phyloP scores from a whole-genome alignment of 23 tunicate genomes.

The Aplidium turbinatum region DNA sequence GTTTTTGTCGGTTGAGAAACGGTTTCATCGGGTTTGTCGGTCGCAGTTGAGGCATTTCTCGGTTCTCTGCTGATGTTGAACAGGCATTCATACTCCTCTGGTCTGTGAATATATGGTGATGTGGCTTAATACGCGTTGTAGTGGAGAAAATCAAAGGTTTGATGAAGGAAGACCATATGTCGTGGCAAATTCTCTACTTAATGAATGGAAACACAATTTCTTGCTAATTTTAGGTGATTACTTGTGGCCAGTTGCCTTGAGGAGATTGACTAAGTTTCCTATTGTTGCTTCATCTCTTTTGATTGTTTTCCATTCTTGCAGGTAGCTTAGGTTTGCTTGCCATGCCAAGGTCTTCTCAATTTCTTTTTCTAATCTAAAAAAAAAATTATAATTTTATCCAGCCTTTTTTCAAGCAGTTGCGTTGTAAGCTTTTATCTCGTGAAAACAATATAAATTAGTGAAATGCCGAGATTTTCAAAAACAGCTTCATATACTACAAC shows the following conservation, averaged over 20 bases:
- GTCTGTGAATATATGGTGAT: too few relatives aligned
- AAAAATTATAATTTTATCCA: not conserved
- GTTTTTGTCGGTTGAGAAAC: too few relatives aligned
- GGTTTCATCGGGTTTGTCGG: conserved; percentile 46
- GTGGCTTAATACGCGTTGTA: too few relatives aligned
- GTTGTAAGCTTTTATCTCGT: too few relatives aligned
- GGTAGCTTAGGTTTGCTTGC: conserved; percentile 55
- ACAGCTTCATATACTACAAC: too few relatives aligned
- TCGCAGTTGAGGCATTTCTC: conserved; percentile 71
- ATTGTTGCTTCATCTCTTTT: conserved; percentile 84
- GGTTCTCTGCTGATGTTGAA: conserved; percentile 84
- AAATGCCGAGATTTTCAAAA: too few relatives aligned
- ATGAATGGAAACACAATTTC: too few relatives aligned
- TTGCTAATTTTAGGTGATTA: too few relatives aligned
- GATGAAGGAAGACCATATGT: too few relatives aligned
- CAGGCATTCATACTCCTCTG: conserved; percentile 69
- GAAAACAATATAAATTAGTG: too few relatives aligned
- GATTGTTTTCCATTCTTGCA: conserved; percentile 71
- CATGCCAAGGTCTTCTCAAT: conserved; percentile 30
- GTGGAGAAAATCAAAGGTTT: too few relatives aligned
- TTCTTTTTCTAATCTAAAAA: conserved; percentile 34
- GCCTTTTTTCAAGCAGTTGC: not conserved
- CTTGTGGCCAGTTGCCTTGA: conserved; percentile 58
- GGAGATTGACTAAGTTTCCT: conserved; percentile 58
- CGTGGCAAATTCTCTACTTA: too few relatives aligned